Conservation (phyloP, 2,113 vertebrate species). For the Spea bombifrons region DNA sequence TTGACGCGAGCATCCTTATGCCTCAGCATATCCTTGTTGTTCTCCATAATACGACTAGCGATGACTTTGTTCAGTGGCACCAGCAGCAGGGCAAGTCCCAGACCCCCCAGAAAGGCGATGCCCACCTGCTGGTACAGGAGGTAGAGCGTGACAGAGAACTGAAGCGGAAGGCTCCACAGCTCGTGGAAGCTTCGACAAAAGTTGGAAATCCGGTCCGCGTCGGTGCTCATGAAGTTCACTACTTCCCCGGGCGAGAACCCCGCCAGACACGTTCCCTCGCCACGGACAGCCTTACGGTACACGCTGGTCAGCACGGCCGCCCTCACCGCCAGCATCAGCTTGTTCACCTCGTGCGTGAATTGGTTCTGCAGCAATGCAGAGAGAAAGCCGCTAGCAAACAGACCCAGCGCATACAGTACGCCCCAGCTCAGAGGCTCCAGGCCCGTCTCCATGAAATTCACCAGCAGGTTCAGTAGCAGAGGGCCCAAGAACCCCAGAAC, state of each 20-base stretch:
- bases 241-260: constrained; percentile 76
- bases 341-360: constrained; percentile 78
- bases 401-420: constrained; percentile 74
- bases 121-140: constrained; percentile 89
- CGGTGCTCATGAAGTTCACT: constrained; percentile 90
- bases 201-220: constrained; percentile 80
- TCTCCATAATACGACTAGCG: constrained; percentile 78
- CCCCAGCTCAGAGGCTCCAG: constrained; percentile 78
- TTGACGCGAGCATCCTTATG: constrained; percentile 88
- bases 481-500: constrained; percentile 82
- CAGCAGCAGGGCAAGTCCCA: constrained; percentile 79
- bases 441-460: constrained; percentile 82
- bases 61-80: constrained; percentile 90
- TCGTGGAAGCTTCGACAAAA: constrained; percentile 90
- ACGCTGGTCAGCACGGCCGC: constrained; percentile 74
- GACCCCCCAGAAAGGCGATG: constrained; percentile 81
- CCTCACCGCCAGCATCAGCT: constrained; percentile 75
- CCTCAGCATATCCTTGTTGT: constrained; percentile 79
- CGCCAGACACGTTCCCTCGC: constrained; percentile 69
- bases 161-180: constrained; percentile 88
- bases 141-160: constrained; percentile 81
- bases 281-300: constrained; percentile 79
- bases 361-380: constrained; percentile 77
- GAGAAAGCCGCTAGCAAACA: constrained; percentile 75
- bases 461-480: constrained; percentile 80